Evolutionary conservation across 64 coral and sea anemone genomes (phyloP), one percentile per base, ranked within the genome.

Genomic region (Montipora sp.): DNA sequence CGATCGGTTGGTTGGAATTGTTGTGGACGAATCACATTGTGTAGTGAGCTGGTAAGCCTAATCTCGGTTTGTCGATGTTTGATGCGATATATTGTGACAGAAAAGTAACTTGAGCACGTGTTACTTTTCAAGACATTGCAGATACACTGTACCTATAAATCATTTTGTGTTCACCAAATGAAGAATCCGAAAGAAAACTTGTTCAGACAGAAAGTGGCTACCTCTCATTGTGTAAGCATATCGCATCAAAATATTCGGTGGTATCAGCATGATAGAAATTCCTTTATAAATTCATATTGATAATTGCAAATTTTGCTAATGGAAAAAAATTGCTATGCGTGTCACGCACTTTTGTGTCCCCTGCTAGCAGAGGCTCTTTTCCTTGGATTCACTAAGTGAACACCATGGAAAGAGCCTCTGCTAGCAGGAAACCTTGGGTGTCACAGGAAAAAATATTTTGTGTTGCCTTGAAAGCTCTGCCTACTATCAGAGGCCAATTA

Each of bases 21-120:
- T 93, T 57, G 85, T 93, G 22, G 84, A 93, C 61, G 92, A 93
- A 69, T 88, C 92, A 76, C 83, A 84, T 80, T 84, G 92, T 89
- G 71, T 94, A 27, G 48, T 81, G 27, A 90, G 78, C 66, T 90
- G 77, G 77, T 90, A 90, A 79, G 59, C 57, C 57, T 59, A 13
- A 7, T 72, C 21, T 50, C 51, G 73, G 58, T 88, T 23, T 74
- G 73, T 87, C 63, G 5, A 50, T 60, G 63, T 60, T 22, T 61
- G 53, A 63, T 80, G 7, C 12, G 23, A 24, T 24, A 24, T 24
- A 24, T 24, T 24, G 23, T 24, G 23, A 24, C 51, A 55, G 51
- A 24, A 24, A 24, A 24, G 23, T 24, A 24, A 24, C 23, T 24
- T 24, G 13, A n/a, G n/a, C n/a, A n/a, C n/a, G n/a, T n/a, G n/a